Evolutionary conservation across 2,797 vertebrate genomes (phyloP).

Genomic region (Cuniculus paca): DNA sequence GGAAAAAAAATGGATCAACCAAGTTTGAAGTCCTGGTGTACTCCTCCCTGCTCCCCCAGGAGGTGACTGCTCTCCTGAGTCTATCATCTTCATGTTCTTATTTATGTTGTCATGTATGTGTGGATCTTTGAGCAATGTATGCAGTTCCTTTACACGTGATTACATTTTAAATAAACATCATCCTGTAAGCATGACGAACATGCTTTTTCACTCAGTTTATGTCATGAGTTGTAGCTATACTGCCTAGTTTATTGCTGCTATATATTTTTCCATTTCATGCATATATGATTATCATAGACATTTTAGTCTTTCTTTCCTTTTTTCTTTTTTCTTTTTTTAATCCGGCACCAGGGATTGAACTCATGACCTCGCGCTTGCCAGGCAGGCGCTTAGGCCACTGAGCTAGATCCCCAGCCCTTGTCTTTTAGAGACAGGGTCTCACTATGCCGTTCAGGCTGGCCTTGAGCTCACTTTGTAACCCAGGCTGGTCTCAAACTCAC

Average conservation of each 20-base stretch:
- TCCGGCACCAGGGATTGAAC: too few species aligned
- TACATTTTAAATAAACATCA: background rate
- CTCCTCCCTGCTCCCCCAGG: background rate
- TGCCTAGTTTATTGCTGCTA: background rate
- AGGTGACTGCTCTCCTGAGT: background rate
- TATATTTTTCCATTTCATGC: background rate
- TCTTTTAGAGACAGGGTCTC: too few species aligned
- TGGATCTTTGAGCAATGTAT: background rate
- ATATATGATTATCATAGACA: background rate
- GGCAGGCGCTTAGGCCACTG: too few species aligned
- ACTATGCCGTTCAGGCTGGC: too few species aligned
- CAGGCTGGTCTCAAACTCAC: too few species aligned
- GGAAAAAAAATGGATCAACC: background rate
- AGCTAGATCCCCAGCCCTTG: too few species aligned
- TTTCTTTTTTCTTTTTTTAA: too few species aligned
- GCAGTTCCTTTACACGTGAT: background rate
- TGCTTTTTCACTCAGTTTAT: background rate
- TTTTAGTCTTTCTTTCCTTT: background rate
- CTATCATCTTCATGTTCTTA: background rate
- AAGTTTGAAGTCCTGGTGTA: background rate
- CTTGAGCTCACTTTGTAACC: too few species aligned
- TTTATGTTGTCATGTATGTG: background rate
- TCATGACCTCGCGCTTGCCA: too few species aligned
- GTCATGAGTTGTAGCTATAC: background rate
- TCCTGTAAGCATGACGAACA: background rate